A percentile compares a stretch with the other conserved stretches of the same genome.
These are phyloP conservation scores for Aphrophora alni DNA, from an alignment of 2,888 invertebrate genomes.

Conservation along the genomic window DNA sequence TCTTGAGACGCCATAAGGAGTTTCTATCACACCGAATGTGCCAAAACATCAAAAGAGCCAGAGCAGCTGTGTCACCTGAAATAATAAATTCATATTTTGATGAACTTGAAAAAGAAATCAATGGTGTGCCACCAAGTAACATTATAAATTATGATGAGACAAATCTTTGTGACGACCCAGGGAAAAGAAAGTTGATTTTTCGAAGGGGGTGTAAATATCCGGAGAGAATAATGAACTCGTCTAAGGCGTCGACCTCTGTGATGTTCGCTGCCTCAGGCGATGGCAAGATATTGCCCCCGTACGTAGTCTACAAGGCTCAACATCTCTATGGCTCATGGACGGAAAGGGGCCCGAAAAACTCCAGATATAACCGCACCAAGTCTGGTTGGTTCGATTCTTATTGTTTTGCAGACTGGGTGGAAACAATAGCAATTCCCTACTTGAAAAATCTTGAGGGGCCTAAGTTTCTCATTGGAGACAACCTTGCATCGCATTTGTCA, in stretches of 20 bases:
- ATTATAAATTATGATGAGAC: constrained; percentile 54
- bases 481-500: constrained; percentile 38
- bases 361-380: constrained; percentile 50
- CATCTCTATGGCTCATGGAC: constrained; percentile 36
- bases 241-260: constrained; percentile 25
- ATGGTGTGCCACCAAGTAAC: constrained; percentile 32
- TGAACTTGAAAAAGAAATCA: constrained; percentile 42
- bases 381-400: constrained; percentile 53
- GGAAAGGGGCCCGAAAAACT: constrained; percentile 39
- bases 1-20: constrained; percentile 44
- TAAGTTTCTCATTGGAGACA: background rate
- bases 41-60: constrained; percentile 44
- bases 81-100: constrained; percentile 47
- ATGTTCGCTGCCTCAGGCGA: constrained; percentile 25
- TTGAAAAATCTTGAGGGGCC: constrained; percentile 34
- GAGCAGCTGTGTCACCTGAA: constrained; percentile 47
- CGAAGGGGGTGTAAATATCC: constrained; percentile 39
- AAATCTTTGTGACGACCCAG: constrained; percentile 53
- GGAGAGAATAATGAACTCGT: constrained; percentile 30
- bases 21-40: constrained; percentile 38
- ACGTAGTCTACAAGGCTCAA: constrained; percentile 28
- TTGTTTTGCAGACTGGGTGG: constrained; percentile 53
- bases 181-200: constrained; percentile 38
- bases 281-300: constrained; percentile 25
- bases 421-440: constrained; percentile 48